Evolutionary conservation across 2,113 vertebrate species (phyloP), one percentile per base, ranked within the genome.

Genomic region (Anguilla rostrata): DNA sequence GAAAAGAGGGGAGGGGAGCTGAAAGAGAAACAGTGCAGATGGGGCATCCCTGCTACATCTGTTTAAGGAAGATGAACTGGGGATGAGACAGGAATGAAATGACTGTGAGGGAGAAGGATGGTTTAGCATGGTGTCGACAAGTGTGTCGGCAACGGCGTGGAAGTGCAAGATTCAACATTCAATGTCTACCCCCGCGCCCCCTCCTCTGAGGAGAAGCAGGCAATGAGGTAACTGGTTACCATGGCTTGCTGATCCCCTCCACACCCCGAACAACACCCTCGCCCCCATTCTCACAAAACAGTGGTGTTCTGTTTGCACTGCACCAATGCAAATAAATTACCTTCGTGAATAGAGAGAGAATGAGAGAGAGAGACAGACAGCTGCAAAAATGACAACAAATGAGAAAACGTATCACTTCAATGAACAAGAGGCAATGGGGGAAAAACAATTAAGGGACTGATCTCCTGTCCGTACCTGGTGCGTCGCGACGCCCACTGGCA

Each of bases 341-440:
- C n/a, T 14, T 75, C n/a, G 14, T 20, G 56, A 15, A 34, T 29
- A 83, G 34, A 53, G 46, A 34, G 46, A 83, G 41, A 83, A 9
- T 7, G 43, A 82, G 43, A 53, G 5, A 29, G 26, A 83, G 41
- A 86, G 63, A 89, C 12, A 29, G 20, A 66, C 8, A 40, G 2
- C 0, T 7, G 22, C 75, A 29, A 49, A 12, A 66, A 39, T 43
- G 78, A 46, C 71, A 57, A 56, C 43, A 71, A 29, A 86, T 34
- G 18, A 29, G 26, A 81, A 66, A 86, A 90, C 83, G 34, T 83
- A 89, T 85, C 88, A 90, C 53, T 15, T 84, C 87, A 84, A 86
- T 12, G 85, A 63, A 80, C 71, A 56, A 88, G 89, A 91, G 92
- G 90, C 86, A 89, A 87, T 82, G 81, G 57, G 92, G 4, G 34